These are phyloP conservation scores for Patella vulgata DNA, from an alignment of 1,140 invertebrate genomes.

Conservation along the genomic window DNA sequence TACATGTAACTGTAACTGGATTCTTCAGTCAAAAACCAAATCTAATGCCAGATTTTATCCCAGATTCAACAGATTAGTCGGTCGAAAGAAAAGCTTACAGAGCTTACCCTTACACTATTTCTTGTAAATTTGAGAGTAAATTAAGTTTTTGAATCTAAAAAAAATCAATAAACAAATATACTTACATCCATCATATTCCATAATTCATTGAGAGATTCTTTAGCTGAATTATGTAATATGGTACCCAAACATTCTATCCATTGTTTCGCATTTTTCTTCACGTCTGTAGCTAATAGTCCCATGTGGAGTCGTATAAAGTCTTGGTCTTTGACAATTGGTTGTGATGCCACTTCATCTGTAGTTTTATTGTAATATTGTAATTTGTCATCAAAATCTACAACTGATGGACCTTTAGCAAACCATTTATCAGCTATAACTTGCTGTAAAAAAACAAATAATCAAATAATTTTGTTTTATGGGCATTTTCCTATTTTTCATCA, in stretches of 20 bases:
- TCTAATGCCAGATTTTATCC: too few species aligned
- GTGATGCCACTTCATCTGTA: constrained; percentile 73
- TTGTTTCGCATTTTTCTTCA: constrained; percentile 63
- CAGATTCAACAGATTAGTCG: too few species aligned
- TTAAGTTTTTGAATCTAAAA: too few species aligned
- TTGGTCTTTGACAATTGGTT: constrained; percentile 59
- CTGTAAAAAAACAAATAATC: constrained; percentile 35
- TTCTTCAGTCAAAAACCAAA: too few species aligned
- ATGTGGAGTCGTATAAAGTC: constrained; percentile 63
- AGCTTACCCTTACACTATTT: too few species aligned
- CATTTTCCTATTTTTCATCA: too few species aligned
- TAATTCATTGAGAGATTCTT: constrained; percentile 54
- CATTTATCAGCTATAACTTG: constrained; percentile 74
- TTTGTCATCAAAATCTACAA: constrained; percentile 83
- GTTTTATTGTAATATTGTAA: constrained; percentile 84
- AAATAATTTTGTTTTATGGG: background rate
- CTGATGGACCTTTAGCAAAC: constrained; percentile 75
- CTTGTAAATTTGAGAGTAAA: too few species aligned
- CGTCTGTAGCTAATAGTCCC: constrained; percentile 56
- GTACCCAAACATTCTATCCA: constrained; percentile 64
- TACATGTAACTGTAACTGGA: too few species aligned
- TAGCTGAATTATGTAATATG: constrained; percentile 66
- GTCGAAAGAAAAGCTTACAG: too few species aligned
- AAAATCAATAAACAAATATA: too few species aligned
- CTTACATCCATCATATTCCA: constrained; percentile 62